Conservation (phyloP, 2,797 vertebrate species). For the Erpetoichthys calabaricus region DNA sequence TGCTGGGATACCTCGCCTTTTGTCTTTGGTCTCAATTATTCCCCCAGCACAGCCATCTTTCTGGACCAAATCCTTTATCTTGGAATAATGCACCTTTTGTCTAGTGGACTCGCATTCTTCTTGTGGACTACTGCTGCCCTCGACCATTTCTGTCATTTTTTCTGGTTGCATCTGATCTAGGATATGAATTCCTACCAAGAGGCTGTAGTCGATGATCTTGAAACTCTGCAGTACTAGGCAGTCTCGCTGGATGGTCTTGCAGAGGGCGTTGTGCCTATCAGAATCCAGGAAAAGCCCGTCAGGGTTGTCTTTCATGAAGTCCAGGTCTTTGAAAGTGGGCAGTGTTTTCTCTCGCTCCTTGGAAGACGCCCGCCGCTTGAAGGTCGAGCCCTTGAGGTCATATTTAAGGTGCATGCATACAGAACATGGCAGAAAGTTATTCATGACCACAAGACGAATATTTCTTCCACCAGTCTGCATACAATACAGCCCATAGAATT, state of each 20-base stretch:
- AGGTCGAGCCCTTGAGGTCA: constrained; percentile 59
- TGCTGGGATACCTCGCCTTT: constrained; percentile 57
- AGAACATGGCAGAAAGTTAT: constrained; percentile 48
- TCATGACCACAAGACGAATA: constrained; percentile 61
- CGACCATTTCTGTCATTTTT: constrained; percentile 5
- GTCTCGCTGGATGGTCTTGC: constrained; percentile 55
- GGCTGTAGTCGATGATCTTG: constrained; percentile 25
- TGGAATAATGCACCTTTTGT: constrained; percentile 53
- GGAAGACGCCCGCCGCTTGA: constrained; percentile 47
- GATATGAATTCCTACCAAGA: constrained; percentile 51
- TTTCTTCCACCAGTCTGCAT: constrained; percentile 56
- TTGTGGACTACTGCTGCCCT: accelerated
- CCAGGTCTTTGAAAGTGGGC: constrained; percentile 55
- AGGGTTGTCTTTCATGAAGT: constrained; percentile 49
- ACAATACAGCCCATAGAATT: constrained; percentile 58
- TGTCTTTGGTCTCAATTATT: constrained; percentile 47
- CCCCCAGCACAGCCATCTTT: constrained; percentile 47
- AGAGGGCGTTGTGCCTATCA: constrained; percentile 47
- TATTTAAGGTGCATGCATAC: constrained; percentile 61
- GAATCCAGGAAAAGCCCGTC: constrained; percentile 52
- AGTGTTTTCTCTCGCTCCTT: constrained; percentile 51
- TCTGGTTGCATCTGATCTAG: constrained; percentile 47
- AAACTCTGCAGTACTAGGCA: constrained; percentile 60
- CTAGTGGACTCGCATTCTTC: constrained; percentile 34
- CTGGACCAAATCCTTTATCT: constrained; percentile 55